Base-by-base conservation (phyloP, 2,113 vertebrate genomes). In the Seriola aureovittata region DNA sequence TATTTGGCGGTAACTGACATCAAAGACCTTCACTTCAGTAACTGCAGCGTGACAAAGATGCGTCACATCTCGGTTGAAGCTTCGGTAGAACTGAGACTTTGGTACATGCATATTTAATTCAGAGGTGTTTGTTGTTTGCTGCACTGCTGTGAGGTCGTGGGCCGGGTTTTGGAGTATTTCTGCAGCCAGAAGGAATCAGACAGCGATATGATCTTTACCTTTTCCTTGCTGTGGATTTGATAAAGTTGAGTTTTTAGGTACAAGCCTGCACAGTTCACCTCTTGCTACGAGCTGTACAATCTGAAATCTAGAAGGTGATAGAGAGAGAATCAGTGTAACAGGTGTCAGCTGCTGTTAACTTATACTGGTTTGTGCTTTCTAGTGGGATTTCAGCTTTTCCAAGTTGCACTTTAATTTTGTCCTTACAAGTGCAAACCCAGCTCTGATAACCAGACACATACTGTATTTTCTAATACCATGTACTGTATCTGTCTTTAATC, bases 91-190 rank as follows among this genome's bases (percentile, higher is more conserved):
- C 80, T 63, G 68, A 86, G 60, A 81, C 38, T 71, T 54, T 0
- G 72, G 75, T 87, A 85, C 76, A 48, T 36, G 52, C 57, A 13
- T 17, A 34, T 72, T 76, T 71, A 16, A 60, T 70, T 17, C 57
- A 34, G 32, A 62, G 32, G n/a, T 55, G n/a, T 63, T 48, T 58
- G 16, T 42, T 23, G 34, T 77, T 77, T 46, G 36, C 59, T 0
- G 1, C 32, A 58, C 6, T 12, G 4, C 57, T 9, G 34, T 23
- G 11, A n/a, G 21, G 52, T 11, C 9, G 12, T 4, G 13, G 3
- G n/a, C 50, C 21, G 13, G 2, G 5, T 42, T 10, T 23, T 29
- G n/a, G n/a, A 32, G 25, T 4, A 48, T 11, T 50, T 71, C 62
- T 60, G 3, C 23, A 23, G 42, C 8, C 14, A 36, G 13, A 65